Conservation (phyloP, 2,797 vertebrate species). For the Cuculus canorus region DNA sequence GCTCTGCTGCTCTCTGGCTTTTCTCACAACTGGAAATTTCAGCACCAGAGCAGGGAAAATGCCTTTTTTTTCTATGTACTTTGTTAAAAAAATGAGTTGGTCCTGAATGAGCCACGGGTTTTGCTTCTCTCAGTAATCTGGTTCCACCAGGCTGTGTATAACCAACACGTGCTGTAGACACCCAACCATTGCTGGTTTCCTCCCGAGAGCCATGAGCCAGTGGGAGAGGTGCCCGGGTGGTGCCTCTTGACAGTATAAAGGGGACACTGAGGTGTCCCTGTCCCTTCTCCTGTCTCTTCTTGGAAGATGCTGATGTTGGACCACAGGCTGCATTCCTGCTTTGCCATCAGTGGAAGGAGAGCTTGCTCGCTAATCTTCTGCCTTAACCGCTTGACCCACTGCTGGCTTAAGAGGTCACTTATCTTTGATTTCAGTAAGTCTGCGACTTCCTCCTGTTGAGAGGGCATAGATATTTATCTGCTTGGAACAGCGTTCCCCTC, state of each 20-base stretch:
- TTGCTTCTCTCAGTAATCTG: not conserved
- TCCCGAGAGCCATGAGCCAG: not conserved
- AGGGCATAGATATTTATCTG: not conserved
- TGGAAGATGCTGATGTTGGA: not conserved
- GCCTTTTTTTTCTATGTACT: not conserved
- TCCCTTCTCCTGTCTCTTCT: not conserved
- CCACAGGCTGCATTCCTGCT: not conserved
- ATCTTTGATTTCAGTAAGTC: not conserved
- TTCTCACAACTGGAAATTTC: conserved; percentile 37
- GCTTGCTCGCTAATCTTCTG: not conserved
- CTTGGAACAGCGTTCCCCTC: not conserved
- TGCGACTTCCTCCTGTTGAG: not conserved
- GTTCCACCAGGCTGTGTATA: not conserved
- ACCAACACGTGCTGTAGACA: not conserved
- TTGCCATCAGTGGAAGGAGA: not conserved
- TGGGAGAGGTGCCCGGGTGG: not conserved
- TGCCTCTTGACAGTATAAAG: not conserved
- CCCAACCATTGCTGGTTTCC: not conserved
- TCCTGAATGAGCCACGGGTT: not conserved
- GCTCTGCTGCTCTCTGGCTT: not conserved
- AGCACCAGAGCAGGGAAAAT: not conserved
- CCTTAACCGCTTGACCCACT: not conserved
- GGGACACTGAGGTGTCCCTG: not conserved
- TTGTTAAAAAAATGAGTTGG: conserved; percentile 14
- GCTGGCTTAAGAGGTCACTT: not conserved